These are phyloP conservation scores for Rhabdophis nuchalis DNA, from an alignment of 2,797 vertebrate genomes.

Conservation along the genomic window DNA sequence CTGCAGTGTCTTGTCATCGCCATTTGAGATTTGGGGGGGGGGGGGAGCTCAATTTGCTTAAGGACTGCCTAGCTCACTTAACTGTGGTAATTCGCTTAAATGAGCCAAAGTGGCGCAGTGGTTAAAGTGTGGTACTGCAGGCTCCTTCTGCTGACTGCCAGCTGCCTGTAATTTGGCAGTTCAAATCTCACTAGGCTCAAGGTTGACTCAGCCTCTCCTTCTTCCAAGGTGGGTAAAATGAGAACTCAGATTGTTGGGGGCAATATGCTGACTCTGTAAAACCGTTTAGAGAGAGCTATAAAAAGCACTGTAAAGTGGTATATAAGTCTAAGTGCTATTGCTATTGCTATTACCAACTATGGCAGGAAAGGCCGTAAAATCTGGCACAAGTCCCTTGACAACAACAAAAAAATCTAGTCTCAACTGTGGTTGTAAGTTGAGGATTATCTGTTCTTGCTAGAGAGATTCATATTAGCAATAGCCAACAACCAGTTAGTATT, in stretches of 20 bases:
- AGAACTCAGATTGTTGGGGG: too few relatives aligned
- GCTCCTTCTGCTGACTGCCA: too few relatives aligned
- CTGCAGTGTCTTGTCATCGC: background rate
- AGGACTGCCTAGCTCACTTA: background rate
- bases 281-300: too few relatives aligned
- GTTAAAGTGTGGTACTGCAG: too few relatives aligned
- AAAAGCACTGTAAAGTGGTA: too few relatives aligned
- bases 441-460: background rate
- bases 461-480: slow-evolving; percentile 27
- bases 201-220: too few relatives aligned
- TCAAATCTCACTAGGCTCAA: too few relatives aligned
- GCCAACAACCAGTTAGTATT: slow-evolving; percentile 38
- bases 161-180: too few relatives aligned
- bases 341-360: background rate
- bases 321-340: too few relatives aligned
- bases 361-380: background rate
- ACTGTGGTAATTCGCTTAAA: background rate
- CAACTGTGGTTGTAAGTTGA: background rate
- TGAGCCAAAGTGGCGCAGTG: too few relatives aligned
- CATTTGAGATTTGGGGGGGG: background rate
- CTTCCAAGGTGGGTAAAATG: too few relatives aligned
- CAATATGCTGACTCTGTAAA: too few relatives aligned
- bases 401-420: background rate
- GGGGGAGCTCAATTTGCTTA: background rate
- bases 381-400: background rate